Evolutionary conservation across 1,140 invertebrate species (phyloP).

Genomic region (Zaprionus capensis): DNA sequence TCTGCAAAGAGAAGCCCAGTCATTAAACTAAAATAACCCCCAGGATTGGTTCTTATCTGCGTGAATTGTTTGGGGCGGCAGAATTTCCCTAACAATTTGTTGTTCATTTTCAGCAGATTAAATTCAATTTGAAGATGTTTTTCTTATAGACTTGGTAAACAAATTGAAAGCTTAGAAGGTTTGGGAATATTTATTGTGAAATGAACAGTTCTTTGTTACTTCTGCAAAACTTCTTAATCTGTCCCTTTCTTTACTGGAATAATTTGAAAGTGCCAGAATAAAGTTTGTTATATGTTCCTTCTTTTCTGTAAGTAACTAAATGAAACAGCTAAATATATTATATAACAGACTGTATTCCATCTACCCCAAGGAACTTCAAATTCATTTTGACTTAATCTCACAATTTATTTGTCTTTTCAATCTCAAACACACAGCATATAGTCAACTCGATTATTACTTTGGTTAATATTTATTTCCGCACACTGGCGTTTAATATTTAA

Average conservation of each 20-base stretch:
- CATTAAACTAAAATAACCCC: conserved; percentile 11
- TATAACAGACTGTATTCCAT: too few relatives aligned
- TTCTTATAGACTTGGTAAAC: background rate
- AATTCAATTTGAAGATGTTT: background rate
- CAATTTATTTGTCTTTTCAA: background rate
- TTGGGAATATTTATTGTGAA: background rate
- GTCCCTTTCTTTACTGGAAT: too few relatives aligned
- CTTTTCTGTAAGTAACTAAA: background rate
- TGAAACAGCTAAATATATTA: too few relatives aligned
- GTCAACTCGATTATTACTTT: background rate
- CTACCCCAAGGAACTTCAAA: too few relatives aligned
- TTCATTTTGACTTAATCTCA: background rate
- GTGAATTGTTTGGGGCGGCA: background rate
- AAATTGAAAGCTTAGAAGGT: background rate
- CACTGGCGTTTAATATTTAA: background rate
- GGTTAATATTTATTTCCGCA: background rate
- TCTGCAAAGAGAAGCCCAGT: background rate
- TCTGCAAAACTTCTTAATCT: too few relatives aligned
- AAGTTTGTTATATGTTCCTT: background rate
- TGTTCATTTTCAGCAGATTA: conserved; percentile 6
- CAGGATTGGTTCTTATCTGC: background rate
- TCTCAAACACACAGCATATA: background rate
- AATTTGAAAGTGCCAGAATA: background rate
- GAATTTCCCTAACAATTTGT: background rate
- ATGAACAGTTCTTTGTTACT: too few relatives aligned